phyloP scores from a whole-genome alignment of 2,888 invertebrate species.

The Macrosoma leucophasiata region DNA sequence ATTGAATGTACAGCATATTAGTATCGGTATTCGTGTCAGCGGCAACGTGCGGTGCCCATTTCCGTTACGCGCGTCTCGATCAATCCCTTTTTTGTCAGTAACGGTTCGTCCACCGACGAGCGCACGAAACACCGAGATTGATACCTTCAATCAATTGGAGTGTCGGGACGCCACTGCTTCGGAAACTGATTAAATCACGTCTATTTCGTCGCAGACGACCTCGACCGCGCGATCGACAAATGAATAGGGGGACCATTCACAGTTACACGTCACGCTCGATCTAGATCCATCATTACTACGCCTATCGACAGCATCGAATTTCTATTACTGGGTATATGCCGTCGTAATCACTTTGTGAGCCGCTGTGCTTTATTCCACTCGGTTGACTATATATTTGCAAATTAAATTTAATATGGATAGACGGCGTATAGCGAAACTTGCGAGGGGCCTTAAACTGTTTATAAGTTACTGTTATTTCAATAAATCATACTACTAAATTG shows the following conservation, averaged over 20 bases:
- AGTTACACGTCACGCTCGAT: slow-evolving; percentile 58
- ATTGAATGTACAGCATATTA: slow-evolving; percentile 60
- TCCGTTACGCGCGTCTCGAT: slow-evolving; percentile 68
- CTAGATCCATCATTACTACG: slow-evolving; percentile 45
- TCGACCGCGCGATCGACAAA: slow-evolving; percentile 33
- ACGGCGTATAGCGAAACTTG: no score
- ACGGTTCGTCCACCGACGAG: slow-evolving; percentile 59
- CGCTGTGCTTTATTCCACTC: no score
- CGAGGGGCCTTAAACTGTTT: no score
- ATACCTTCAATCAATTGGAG: slow-evolving; percentile 67
- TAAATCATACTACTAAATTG: no score
- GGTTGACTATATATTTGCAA: no score
- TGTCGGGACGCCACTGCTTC: slow-evolving; percentile 57
- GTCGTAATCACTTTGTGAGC: no score
- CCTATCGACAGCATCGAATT: slow-evolving; percentile 37
- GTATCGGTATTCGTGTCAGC: slow-evolving; percentile 65
- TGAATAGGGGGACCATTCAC: slow-evolving; percentile 56
- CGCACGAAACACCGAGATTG: slow-evolving; percentile 67
- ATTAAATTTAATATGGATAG: no score
- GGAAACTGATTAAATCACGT: slow-evolving; percentile 71
- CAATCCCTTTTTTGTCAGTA: slow-evolving; percentile 69
- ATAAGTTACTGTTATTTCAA: no score
- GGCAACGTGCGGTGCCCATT: slow-evolving; percentile 58
- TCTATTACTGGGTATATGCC: slow-evolving; percentile 32
- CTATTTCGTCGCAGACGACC: slow-evolving; percentile 50